Evolutionary conservation across 2,888 invertebrate genomes (phyloP).

Genomic region (Eupithecia subumbrata): DNA sequence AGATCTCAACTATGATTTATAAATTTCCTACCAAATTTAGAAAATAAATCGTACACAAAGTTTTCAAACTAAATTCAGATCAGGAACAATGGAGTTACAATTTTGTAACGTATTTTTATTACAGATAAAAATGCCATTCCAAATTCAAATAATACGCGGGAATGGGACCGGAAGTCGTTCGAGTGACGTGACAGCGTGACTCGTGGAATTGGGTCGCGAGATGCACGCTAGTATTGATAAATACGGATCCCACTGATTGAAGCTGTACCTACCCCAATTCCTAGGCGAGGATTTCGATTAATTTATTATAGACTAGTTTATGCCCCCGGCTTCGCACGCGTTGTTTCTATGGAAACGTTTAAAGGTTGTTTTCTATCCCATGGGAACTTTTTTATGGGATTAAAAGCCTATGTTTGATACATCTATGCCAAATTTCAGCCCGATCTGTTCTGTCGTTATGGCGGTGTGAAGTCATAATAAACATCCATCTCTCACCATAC

Average conservation of each 20-base stretch:
- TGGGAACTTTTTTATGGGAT: too few relatives aligned
- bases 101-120: not conserved
- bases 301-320: not conserved
- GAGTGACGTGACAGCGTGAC: slow-evolving; percentile 10
- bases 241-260: slow-evolving; percentile 3
- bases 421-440: too few relatives aligned
- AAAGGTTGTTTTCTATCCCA: too few relatives aligned
- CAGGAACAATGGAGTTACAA: not conserved
- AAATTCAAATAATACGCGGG: slow-evolving; percentile 12
- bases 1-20: too few relatives aligned
- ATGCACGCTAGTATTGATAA: slow-evolving; percentile 1
- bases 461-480: too few relatives aligned
- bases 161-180: slow-evolving; percentile 17
- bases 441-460: too few relatives aligned
- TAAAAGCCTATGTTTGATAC: too few relatives aligned
- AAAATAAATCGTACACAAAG: not conserved
- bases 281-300: not conserved
- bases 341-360: too few relatives aligned
- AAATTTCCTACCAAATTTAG: too few relatives aligned
- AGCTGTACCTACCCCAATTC: not conserved
- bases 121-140: slow-evolving; percentile 2
- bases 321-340: too few relatives aligned
- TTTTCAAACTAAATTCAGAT: not conserved
- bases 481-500: too few relatives aligned
- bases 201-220: slow-evolving; percentile 16